These are phyloP conservation scores for Nyctereutes procyonoides DNA, from an alignment of 2,113 vertebrate species.

Conservation along the genomic window DNA sequence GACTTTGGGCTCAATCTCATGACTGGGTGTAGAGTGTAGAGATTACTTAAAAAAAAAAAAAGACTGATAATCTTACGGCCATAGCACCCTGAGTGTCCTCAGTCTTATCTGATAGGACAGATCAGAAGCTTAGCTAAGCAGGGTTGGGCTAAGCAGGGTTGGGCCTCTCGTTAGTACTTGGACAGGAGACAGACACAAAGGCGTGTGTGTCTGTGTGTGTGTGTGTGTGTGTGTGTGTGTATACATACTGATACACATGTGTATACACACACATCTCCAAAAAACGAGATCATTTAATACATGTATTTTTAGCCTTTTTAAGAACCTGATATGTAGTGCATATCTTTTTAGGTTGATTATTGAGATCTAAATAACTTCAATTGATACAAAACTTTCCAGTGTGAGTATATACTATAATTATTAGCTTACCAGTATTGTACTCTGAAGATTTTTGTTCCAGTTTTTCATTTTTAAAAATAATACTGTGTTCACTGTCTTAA, in stretches of 20 bases:
- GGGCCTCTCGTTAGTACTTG: neutral
- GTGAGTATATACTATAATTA: neutral
- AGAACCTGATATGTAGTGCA: neutral
- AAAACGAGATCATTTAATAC: neutral
- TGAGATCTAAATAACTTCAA: neutral
- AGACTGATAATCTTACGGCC: neutral
- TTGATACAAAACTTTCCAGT: neutral
- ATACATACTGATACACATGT: neutral
- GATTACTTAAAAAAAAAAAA: neutral
- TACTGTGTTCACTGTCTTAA: neutral
- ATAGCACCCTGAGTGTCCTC: neutral
- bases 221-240: neutral
- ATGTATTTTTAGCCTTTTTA: neutral
- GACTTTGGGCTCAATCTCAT: no score
- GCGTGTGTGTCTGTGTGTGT: neutral
- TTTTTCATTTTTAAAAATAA: neutral
- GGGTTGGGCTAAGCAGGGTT: neutral
- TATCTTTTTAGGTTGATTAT: neutral
- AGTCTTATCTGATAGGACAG: neutral
- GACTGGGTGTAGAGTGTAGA: neutral
- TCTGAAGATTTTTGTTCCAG: neutral
- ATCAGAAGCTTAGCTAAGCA: no score
- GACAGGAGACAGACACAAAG: neutral
- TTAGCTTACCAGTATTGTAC: neutral
- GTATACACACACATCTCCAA: neutral